Conservation (phyloP, 2,888 invertebrate species). For the Andrena dorsata region DNA sequence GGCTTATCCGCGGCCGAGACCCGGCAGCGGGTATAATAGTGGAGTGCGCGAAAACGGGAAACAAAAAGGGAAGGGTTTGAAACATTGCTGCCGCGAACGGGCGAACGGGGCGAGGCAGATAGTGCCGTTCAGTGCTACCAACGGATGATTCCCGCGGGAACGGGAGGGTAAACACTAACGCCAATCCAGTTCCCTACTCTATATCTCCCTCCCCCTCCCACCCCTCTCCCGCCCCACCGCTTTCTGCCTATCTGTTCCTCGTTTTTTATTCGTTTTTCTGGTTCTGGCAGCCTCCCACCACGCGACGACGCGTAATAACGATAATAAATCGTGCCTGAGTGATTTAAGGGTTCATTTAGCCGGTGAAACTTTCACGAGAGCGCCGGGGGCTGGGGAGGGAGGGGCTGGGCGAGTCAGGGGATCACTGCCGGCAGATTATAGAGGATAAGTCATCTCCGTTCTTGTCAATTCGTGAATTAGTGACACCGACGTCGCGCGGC, state of each 20-base stretch:
- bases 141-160: constrained; percentile 66
- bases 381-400: neutral
- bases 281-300: constrained; percentile 50
- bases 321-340: constrained; percentile 72
- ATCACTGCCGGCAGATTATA: constrained; percentile 39
- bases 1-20: constrained; percentile 27
- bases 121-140: constrained; percentile 69
- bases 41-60: constrained; percentile 21
- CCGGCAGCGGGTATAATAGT: neutral
- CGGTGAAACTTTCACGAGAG: constrained; percentile 49
- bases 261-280: constrained; percentile 54
- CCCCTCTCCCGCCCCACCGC: constrained; percentile 16
- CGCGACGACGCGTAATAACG: constrained; percentile 72
- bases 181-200: constrained; percentile 49
- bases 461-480: constrained; percentile 52
- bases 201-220: constrained; percentile 19
- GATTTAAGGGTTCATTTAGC: constrained; percentile 71
- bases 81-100: constrained; percentile 52
- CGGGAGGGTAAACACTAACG: constrained; percentile 63
- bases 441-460: constrained; percentile 56
- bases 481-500: constrained; percentile 35
- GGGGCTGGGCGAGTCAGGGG: neutral
- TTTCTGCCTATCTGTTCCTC: constrained; percentile 41
- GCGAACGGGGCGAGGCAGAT: constrained; percentile 59
- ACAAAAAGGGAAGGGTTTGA: constrained; percentile 46